Percentiles rank a stretch among this genome's conserved stretches.
Evolutionary conservation across 2,797 vertebrate genomes (phyloP).

Genomic region (Gephyroberyx darwinii): DNA sequence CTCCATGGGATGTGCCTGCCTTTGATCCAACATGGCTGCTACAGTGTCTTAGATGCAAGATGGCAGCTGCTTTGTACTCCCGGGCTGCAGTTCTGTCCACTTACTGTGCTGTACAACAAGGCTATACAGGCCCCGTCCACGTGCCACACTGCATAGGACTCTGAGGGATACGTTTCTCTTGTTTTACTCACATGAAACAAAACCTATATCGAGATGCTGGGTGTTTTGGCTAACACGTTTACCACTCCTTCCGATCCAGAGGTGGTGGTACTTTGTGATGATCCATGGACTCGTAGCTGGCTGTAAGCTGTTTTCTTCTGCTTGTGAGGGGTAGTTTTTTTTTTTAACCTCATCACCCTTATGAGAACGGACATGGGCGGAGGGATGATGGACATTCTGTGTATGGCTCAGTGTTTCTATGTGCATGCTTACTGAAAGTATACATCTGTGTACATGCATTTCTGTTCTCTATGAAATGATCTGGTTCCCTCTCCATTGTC

Average conservation of each 20-base stretch:
- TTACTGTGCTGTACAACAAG: conserved; percentile 4
- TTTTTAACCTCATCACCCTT: conserved; percentile 20
- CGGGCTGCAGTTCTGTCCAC: background rate
- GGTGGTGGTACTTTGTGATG: conserved; percentile 39
- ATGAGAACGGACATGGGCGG: conserved; percentile 24
- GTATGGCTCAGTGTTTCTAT: conserved; percentile 68
- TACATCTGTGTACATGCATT: conserved; percentile 72
- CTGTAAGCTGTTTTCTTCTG: conserved; percentile 41
- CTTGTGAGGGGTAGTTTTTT: conserved; percentile 36
- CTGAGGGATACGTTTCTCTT: conserved; percentile 29
- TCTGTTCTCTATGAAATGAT: conserved; percentile 49
- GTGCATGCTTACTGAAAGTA: conserved; percentile 81
- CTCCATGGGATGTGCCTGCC: conserved; percentile 58
- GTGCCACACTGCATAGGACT: conserved; percentile 48
- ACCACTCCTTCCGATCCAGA: conserved; percentile 36
- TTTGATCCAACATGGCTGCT: conserved; percentile 58
- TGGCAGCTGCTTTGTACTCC: conserved; percentile 63
- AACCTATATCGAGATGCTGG: conserved; percentile 67
- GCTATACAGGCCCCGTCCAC: conserved; percentile 23
- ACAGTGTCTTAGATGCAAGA: conserved; percentile 68
- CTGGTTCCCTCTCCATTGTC: conserved; percentile 40
- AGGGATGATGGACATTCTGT: conserved; percentile 39
- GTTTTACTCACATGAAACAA: conserved; percentile 40
- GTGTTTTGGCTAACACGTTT: conserved; percentile 47
- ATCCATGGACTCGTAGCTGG: conserved; percentile 51